Evolutionary conservation across 2,113 vertebrate species (phyloP).

Genomic region (Cynopterus brachyotis): DNA sequence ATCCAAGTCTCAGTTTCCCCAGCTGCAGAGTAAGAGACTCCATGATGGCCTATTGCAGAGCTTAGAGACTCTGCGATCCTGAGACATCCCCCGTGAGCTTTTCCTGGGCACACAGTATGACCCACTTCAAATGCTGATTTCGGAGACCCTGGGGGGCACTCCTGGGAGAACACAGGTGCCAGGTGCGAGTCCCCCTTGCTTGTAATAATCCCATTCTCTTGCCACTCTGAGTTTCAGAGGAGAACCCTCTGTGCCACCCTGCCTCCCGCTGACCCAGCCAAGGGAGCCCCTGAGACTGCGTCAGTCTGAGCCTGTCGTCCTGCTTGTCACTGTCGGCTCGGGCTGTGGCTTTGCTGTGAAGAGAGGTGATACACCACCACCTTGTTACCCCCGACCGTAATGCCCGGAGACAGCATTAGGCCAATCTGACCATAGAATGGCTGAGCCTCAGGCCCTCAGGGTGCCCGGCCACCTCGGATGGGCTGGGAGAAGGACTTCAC

Average conservation of each 20-base stretch:
- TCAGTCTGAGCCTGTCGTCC: background rate
- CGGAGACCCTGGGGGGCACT: background rate
- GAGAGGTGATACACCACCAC: accelerated
- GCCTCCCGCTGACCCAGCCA: background rate
- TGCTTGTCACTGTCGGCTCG: background rate
- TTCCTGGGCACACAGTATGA: background rate
- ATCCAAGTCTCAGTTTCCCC: background rate
- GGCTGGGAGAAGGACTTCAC: background rate
- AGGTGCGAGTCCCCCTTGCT: accelerated
- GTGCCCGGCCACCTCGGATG: background rate
- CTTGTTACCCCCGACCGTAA: background rate
- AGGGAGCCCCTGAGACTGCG: background rate
- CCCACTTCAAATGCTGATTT: too few species aligned
- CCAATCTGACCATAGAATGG: background rate
- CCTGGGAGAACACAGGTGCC: background rate
- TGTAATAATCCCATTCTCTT: accelerated
- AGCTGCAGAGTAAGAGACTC: accelerated
- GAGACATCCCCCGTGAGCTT: background rate
- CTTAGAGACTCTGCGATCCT: background rate
- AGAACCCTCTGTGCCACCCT: background rate
- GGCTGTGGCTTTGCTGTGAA: background rate
- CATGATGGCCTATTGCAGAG: background rate
- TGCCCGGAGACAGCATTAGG: background rate
- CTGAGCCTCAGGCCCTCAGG: background rate
- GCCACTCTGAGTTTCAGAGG: background rate